A percentile compares a stretch with the other conserved stretches of the same genome.
Conservation (phyloP, 2,888 invertebrate species). For the Chaetogeoica ovagalla region DNA sequence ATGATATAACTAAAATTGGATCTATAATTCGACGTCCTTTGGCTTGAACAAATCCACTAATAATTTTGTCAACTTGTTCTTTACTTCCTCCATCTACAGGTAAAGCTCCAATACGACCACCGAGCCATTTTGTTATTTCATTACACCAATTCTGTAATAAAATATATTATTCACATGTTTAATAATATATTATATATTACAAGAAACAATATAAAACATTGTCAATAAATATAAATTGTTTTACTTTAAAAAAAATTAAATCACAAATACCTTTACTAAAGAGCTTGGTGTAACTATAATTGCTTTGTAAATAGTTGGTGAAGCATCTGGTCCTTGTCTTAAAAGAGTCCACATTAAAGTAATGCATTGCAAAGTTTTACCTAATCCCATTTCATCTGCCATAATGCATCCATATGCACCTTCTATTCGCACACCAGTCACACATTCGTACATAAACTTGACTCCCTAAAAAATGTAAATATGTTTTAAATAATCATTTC, state of each 20-base stretch:
- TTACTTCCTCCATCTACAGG: conserved; percentile 88
- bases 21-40: conserved; percentile 74
- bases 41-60: conserved; percentile 82
- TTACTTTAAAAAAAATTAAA: not conserved
- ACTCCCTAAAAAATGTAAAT: conserved; percentile 70
- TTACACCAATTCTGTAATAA: conserved; percentile 87
- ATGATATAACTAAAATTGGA: conserved; percentile 96
- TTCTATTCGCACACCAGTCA: conserved; percentile 86
- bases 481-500: not conserved
- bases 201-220: not conserved
- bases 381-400: conserved; percentile 99
- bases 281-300: conserved; percentile 97
- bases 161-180: conserved; percentile 27
- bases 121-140: conserved; percentile 96
- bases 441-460: conserved; percentile 99
- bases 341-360: conserved; percentile 92
- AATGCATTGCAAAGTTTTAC: conserved; percentile 97
- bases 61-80: conserved; percentile 78
- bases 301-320: conserved; percentile 86
- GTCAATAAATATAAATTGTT: not conserved
- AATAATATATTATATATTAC: not conserved
- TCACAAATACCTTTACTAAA: conserved; percentile 74
- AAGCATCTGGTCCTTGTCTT: conserved; percentile 88
- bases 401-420: conserved; percentile 93
- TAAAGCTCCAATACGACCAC: conserved; percentile 76